Base-by-base conservation (phyloP, 2,113 vertebrate genomes). In the Lamprotornis superbus region DNA sequence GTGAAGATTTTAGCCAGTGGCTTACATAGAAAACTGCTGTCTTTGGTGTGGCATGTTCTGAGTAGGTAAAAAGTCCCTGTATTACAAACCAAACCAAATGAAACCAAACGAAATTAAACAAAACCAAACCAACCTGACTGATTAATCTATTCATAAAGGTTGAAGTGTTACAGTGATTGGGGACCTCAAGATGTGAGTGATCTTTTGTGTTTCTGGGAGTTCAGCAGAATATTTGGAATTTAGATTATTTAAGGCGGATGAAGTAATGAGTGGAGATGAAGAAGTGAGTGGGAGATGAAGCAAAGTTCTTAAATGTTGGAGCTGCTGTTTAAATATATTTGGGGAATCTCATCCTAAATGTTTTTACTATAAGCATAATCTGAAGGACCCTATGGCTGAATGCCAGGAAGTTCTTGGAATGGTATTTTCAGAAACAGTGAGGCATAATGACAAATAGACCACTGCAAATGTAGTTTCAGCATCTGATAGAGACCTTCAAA, bases 401-500 rank as follows among this genome's bases (percentile, higher is more conserved):
- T 49, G 47, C 52, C 60, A 93, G 22, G 37, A 83, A 75, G 33
- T 59, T 81, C 68, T 75, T 50, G 64, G n/a, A 67, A 70, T 40
- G n/a, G 21, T 55, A 60, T 71, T 94, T 83, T 83, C 60, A 59
- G 84, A 90, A 86, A 4, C 42, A 52, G 40, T 46, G 55, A 83
- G 18, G 28, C 47, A 57, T 59, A 92, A 86, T 67, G 61, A 71
- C 47, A 83, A 80, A 47, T 11, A 69, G 65, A 79, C 27, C 23
- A 37, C 49, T 50, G 59, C 21, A 83, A 93, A 89, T 44, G 8
- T 27, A 44, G 42, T 70, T 87, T 74, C 52, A 89, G 37, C 81
- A 71, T 67, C 71, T 83, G 80, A 80, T 28, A 78, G 47, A 92
- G 65, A 95, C 83, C 59, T 93, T 88, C 76, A 95, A 81, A 77